Base-by-base conservation (phyloP, 2,113 vertebrate species). In the Clarias batrachus region DNA sequence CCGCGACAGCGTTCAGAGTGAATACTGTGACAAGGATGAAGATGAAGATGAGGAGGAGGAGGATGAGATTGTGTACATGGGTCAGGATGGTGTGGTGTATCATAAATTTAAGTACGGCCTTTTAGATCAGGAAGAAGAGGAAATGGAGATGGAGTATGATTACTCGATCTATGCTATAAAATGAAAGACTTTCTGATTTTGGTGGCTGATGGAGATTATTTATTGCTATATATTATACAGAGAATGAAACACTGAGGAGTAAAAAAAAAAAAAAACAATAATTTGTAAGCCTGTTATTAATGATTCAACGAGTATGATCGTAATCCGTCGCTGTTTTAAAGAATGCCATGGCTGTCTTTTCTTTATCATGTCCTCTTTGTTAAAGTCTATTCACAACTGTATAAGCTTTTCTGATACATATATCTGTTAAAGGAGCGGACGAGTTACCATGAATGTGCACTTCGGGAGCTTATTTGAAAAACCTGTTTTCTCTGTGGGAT, bases 11-110 rank as follows among this genome's bases (percentile, higher is more conserved):
- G 90, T 93, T 88, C 92, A 95, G 83, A 95, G 93, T 37, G 97
- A 98, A 65, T 96, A 96, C 85, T 94, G 91, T 11, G 96, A 98
- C 76, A 23, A 89, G 25, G 85, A 71, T 0, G 81, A 95, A 2
- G 91, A 90, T 23, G 93, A 95, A 0, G 93, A 95, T 0, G 95
- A 97, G 0, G 96, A 97, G 0, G 92, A 93, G 0, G 95, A 96
- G 0, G 96, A 97, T 2, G 97, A 97, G 65, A 98, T 98, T 0
- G 97, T 99, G 78, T 98, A 98, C 91, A 99, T 99, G 98, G 93
- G 95, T 48, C 94, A 95, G 89, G 98, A 99, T 84, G 97, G 97
- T 76, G 97, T 96, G 0, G 92, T 99, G 84, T 99, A 98, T 90
- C 93, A 91, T 62, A 99, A 96, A 92, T 98, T 97, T 92, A 97